Conservation (phyloP, 2,797 vertebrate genomes). For the Notolabrus celidotus region DNA sequence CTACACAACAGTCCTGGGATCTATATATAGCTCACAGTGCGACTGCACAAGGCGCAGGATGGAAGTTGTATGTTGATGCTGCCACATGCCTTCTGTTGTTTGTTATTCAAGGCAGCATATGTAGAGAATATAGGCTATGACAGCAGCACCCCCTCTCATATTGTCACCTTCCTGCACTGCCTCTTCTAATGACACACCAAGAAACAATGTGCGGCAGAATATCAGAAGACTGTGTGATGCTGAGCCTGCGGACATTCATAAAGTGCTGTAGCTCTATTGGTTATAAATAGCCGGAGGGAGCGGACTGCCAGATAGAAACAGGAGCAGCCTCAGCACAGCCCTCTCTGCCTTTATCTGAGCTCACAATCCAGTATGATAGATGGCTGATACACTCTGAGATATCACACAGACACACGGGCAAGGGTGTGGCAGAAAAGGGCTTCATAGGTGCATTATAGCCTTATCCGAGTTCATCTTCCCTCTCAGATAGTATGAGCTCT, state of each 20-base stretch:
- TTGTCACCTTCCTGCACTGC: constrained; percentile 9
- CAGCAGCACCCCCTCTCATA: neutral
- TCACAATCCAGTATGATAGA: constrained; percentile 63
- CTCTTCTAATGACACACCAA: constrained; percentile 40
- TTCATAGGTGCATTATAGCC: constrained; percentile 3
- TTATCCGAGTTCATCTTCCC: constrained; percentile 1
- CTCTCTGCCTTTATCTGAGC: constrained; percentile 61
- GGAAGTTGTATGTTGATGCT: constrained; percentile 49
- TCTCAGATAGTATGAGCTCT: neutral
- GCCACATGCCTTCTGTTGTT: constrained; percentile 50
- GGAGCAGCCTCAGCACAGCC: constrained; percentile 52
- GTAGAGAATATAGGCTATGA: constrained; percentile 31
- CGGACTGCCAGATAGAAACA: constrained; percentile 56
- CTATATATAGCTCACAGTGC: constrained; percentile 55
- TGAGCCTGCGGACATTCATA: constrained; percentile 79
- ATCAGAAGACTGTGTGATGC: constrained; percentile 64
- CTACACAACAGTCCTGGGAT: constrained; percentile 33
- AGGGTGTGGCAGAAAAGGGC: constrained; percentile 67
- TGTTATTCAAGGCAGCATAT: constrained; percentile 58
- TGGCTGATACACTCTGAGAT: constrained; percentile 65
- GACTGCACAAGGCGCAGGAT: constrained; percentile 43
- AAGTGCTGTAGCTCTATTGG: constrained; percentile 76
- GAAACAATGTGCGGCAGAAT: constrained; percentile 44
- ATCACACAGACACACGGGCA: constrained; percentile 42
- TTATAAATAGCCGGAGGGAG: constrained; percentile 82